Percentiles rank a stretch among this genome's conserved stretches.
These are phyloP conservation scores for Macaria notata DNA, from an alignment of 2,888 invertebrate species.

Conservation along the genomic window DNA sequence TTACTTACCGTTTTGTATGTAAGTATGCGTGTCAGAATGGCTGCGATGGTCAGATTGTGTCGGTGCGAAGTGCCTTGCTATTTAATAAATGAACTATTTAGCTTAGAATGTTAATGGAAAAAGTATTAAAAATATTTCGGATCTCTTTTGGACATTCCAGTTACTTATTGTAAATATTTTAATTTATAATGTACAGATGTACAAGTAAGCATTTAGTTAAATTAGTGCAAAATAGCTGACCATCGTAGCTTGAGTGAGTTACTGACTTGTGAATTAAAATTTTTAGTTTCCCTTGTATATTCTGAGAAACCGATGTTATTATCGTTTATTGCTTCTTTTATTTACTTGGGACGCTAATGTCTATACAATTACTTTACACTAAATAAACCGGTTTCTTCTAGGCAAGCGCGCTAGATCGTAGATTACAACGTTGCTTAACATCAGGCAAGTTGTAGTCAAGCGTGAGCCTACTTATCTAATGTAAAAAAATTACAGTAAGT, in stretches of 20 bases:
- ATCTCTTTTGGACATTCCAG: slow-evolving; percentile 48
- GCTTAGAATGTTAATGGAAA: slow-evolving; percentile 5
- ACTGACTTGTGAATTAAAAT: slow-evolving; percentile 48
- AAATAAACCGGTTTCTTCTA: no score
- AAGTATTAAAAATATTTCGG: slow-evolving; percentile 24
- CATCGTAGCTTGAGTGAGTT: slow-evolving; percentile 50
- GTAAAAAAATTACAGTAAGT: no score
- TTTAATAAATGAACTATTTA: slow-evolving; percentile 4
- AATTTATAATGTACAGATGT: slow-evolving; percentile 13
- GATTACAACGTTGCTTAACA: no score
- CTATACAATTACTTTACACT: no score
- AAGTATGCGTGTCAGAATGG: slow-evolving; percentile 62
- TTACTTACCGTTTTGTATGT: slow-evolving; percentile 68
- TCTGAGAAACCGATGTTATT: no score
- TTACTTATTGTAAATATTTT: slow-evolving; percentile 12
- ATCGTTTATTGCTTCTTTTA: no score
- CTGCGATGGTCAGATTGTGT: slow-evolving; percentile 68
- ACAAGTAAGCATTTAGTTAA: slow-evolving; percentile 30
- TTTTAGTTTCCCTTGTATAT: slow-evolving; percentile 13
- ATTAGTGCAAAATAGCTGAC: slow-evolving; percentile 52
- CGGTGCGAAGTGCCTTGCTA: slow-evolving; percentile 18
- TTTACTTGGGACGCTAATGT: no score
- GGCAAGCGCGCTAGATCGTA: no score
- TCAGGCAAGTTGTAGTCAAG: no score
- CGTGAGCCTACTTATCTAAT: no score